Base-by-base conservation (phyloP, 2,888 invertebrate species). In the Ochropleura leucogaster region DNA sequence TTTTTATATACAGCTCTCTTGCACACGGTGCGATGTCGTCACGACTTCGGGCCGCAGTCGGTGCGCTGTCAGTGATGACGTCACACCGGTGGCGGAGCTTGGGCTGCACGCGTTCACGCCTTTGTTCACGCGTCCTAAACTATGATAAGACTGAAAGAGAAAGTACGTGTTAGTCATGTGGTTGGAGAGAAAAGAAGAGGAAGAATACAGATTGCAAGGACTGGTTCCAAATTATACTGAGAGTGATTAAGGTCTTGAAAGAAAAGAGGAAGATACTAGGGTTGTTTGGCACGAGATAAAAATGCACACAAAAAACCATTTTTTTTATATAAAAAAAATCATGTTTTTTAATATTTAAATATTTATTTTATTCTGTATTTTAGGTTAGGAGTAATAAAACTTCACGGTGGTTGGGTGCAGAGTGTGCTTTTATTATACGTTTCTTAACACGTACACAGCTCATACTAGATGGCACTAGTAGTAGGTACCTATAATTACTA, bases 1-100 rank as follows among this genome's bases (percentile, higher is more conserved):
- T 59, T 40, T 65, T n/a, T 98, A 98, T 98, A 98, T 98, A 98
- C 98, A 98, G 97, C 98, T 98, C 96, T 98, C 98, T 95, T 98
- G 98, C 96, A 98, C 98, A 91, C 98, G 97, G 96, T 98, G 98
- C 84, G 98, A 98, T 82, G 98, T 98, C 88, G 98, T 98, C 84
- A 98, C 98, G 87, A 98, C 98, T 95, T 98, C 98, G 83, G 98
- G 98, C 89, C 98, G 97, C 90, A 98, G 97, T 85, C 98, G 97
- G 94, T 98, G 98, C 90, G 98, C 98, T 80, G 98, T 98, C 77
- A 98, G 96, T 80, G 98, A 98, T 92, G 98, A 98, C 91, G 98
- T 97, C 90, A 98, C 98, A 18, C 96, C 96, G 0, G 93, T 92
- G 0, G 92, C 91, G 4, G 95, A 95, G 73, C 96, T 95, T 0